phyloP scores from a whole-genome alignment of 2,797 vertebrate genomes.

The Alexandromys oeconomus region DNA sequence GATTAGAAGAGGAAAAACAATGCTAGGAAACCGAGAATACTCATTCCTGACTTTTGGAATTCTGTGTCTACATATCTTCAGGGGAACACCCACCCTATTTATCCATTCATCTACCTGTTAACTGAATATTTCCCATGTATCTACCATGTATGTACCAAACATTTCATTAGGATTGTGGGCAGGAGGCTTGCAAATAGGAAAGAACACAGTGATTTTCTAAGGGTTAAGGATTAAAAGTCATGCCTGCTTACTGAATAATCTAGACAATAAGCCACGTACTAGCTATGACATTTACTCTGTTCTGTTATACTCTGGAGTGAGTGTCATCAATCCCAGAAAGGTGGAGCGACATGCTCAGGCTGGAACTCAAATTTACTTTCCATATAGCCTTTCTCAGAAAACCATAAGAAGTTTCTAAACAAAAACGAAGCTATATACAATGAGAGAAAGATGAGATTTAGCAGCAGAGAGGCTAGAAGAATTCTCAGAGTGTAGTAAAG shows the following conservation, averaged over 20 bases:
- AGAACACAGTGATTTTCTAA: constrained; percentile 38
- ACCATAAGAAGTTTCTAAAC: constrained; percentile 37
- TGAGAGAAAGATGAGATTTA: constrained; percentile 9
- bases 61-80: neutral
- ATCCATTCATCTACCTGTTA: neutral
- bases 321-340: neutral
- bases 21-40: constrained; percentile 27
- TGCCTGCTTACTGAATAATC: neutral
- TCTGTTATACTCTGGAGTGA: neutral
- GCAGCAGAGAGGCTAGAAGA: neutral
- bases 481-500: neutral
- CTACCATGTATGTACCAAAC: neutral
- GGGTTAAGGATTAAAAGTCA: constrained; percentile 6
- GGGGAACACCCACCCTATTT: constrained; percentile 33
- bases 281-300: constrained; percentile 28
- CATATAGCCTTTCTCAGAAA: constrained; percentile 5
- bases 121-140: constrained; percentile 27
- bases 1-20: constrained; percentile 55
- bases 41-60: constrained; percentile 60
- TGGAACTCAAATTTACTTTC: constrained; percentile 55
- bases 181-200: constrained; percentile 24
- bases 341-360: constrained; percentile 11
- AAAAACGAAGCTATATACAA: neutral
- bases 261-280: neutral
- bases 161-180: neutral